Base-by-base conservation (phyloP, 2,797 vertebrate species). In the Trematomus bernacchii region DNA sequence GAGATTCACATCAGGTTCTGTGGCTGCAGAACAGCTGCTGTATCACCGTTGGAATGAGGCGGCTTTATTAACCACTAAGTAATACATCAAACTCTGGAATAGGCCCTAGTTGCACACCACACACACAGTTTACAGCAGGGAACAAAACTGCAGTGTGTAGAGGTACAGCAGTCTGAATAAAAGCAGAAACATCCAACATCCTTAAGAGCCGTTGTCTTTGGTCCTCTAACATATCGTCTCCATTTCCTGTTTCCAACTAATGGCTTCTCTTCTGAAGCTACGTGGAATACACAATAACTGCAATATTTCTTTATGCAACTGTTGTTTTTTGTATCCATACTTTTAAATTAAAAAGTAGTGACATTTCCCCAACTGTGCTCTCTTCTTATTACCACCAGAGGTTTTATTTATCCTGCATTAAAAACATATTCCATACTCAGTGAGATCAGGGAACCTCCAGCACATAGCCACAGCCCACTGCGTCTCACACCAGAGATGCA, bases 211-310 rank as follows among this genome's bases (percentile, higher is more conserved):
- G 33, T 30, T 3, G 3, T 30, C 30, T 30, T 30, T 33, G 5
- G 33, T 33, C 33, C 55, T 40, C 15, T 59, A 44, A 59, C 76
- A 42, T 46, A 62, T 47, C 5, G 12, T 73, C 68, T 79, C 84
- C 46, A 27, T 74, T 65, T 77, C 79, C 60, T 71, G 71, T 83
- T 84, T 73, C 80, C 60, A 60, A 48, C 54, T 50, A 76, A 77
- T 68, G 66, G 74, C 66, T 73, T 66, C 66, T 73, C 50, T 9
- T 71, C 48, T 44, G 48, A 85, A 76, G 30, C 84, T 59, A 75
- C 18, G 1, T 64, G 72, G 73, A 53, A 66, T 10, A 64, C 48
- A 33, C 66, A 72, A 67, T 78, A 69, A 83, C 1, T 66, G 59
- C 10, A 44, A 46, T 37, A 78, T 62, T 76, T 76, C 16, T 66